These are phyloP conservation scores for Rhynchomys soricoides DNA, from an alignment of 2,113 vertebrate species.

Conservation along the genomic window DNA sequence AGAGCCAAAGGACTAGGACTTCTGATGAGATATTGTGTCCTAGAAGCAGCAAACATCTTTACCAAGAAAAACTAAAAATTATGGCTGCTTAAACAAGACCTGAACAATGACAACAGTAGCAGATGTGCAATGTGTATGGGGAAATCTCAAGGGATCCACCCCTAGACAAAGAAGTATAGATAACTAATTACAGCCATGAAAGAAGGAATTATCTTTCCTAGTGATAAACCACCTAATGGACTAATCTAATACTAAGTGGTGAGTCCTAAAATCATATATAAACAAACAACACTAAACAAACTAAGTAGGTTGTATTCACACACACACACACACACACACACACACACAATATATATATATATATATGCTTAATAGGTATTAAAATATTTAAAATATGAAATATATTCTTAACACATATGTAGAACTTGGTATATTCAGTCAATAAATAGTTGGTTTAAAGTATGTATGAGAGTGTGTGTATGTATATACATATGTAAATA, in stretches of 20 bases:
- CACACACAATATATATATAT: too few relatives aligned
- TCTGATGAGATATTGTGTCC: background rate
- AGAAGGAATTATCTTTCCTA: background rate
- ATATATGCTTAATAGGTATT: conserved; percentile 43
- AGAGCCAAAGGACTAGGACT: background rate
- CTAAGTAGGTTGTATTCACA: background rate
- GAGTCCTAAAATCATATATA: background rate
- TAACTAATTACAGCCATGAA: too few relatives aligned
- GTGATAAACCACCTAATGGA: too few relatives aligned
- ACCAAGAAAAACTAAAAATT: background rate
- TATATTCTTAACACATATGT: background rate
- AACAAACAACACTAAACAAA: background rate
- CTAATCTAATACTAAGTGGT: background rate
- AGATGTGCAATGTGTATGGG: background rate
- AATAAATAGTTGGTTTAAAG: background rate
- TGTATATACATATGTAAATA: too few relatives aligned
- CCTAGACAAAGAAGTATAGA: background rate
- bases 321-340: background rate
- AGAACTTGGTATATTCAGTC: background rate
- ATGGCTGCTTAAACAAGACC: background rate
- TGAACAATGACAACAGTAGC: background rate
- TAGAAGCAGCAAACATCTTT: too few relatives aligned
- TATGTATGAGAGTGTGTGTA: too few relatives aligned
- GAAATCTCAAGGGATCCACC: background rate
- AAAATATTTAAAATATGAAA: background rate